Percentiles rank a stretch among this genome's conserved stretches.
Evolutionary conservation across 2,113 vertebrate genomes (phyloP).

Genomic region (Engraulis encrasicolus): DNA sequence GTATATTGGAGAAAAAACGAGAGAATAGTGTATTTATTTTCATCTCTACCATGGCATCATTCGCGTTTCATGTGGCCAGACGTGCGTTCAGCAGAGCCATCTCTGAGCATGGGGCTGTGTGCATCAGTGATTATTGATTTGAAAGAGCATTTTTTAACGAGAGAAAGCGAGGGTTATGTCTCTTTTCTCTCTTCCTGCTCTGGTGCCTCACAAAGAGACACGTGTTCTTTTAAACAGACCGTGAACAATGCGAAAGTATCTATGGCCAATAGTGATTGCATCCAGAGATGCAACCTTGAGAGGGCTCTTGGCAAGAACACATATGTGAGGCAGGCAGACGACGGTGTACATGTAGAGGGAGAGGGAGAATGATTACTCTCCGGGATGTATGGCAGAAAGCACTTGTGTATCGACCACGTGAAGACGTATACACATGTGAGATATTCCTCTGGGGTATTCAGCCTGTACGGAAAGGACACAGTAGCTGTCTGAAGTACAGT

Average conservation of each 20-base stretch:
- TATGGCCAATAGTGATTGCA: neutral
- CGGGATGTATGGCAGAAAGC: neutral
- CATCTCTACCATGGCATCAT: too few relatives aligned
- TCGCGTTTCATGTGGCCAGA: neutral
- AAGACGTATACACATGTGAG: too few relatives aligned
- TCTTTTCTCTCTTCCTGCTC: neutral
- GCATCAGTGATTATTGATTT: neutral
- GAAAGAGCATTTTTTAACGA: neutral
- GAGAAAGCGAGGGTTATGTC: neutral
- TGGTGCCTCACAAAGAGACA: neutral
- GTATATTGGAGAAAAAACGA: neutral
- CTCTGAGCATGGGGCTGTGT: neutral
- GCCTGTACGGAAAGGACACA: neutral
- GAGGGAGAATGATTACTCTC: neutral
- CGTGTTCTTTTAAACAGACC: neutral
- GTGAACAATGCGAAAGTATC: neutral
- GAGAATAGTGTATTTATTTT: neutral
- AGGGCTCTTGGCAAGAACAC: neutral
- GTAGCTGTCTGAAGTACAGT: neutral
- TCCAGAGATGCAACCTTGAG: neutral
- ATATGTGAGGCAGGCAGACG: neutral
- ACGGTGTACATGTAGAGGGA: too few relatives aligned
- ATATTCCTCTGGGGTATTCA: neutral
- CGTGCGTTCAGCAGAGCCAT: neutral
- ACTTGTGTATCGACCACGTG: neutral